These are phyloP conservation scores for Oreochromis aureus DNA, from an alignment of 2,113 vertebrate genomes.

Conservation along the genomic window DNA sequence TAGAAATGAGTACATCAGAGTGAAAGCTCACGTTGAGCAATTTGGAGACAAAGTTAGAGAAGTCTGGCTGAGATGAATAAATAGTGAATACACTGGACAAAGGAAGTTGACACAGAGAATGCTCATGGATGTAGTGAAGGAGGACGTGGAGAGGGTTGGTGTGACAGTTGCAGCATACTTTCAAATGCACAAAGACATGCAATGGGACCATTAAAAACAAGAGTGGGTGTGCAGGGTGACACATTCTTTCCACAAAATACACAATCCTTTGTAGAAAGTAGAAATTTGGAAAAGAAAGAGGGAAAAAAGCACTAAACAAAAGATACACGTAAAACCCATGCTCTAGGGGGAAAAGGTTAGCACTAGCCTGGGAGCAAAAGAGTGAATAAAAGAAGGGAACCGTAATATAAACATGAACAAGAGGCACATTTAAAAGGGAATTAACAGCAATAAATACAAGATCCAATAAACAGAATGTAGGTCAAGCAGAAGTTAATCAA, in stretches of 20 bases:
- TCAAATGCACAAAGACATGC: not conserved
- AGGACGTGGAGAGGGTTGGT: not conserved
- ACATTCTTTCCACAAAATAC: constrained; percentile 3
- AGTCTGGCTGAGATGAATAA: not conserved
- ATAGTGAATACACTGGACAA: not conserved
- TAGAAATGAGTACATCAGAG: not conserved
- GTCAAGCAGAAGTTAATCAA: not conserved
- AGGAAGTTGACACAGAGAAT: not conserved
- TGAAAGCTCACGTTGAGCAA: not conserved
- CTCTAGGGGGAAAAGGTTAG: not conserved
- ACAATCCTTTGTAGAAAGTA: not conserved
- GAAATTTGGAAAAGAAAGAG: not conserved
- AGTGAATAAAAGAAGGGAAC: not conserved
- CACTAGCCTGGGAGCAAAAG: not conserved
- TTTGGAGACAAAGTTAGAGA: too few relatives aligned
- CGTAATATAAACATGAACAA: not conserved
- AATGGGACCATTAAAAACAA: not conserved
- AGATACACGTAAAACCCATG: not conserved
- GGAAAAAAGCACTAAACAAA: not conserved
- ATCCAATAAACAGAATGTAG: not conserved
- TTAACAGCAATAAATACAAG: not conserved
- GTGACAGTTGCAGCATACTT: not conserved
- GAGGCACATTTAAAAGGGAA: not conserved
- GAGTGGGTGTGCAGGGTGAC: not conserved
- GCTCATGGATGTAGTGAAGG: not conserved